phyloP scores from a whole-genome alignment of 2,113 vertebrate genomes.

The Xenopus tropicalis region DNA sequence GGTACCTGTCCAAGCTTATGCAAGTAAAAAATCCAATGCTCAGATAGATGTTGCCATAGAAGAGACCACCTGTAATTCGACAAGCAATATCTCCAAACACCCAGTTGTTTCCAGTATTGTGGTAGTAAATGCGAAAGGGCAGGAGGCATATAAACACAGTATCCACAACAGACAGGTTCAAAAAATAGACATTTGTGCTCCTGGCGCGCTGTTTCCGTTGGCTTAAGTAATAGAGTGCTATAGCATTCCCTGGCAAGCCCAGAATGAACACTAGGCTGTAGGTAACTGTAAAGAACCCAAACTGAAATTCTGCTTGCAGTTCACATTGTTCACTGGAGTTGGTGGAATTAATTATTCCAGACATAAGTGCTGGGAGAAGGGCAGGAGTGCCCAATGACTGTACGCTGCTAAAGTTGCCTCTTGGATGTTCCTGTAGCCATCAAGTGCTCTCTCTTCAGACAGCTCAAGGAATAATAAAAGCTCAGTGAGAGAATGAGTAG shows the following conservation, averaged over 20 bases:
- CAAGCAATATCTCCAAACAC: slow-evolving; percentile 65
- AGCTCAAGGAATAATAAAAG: not conserved
- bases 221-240: slow-evolving; percentile 62
- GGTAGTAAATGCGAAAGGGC: slow-evolving; percentile 77
- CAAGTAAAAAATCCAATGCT: slow-evolving; percentile 76
- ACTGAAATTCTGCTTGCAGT: slow-evolving; percentile 66
- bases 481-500: not conserved
- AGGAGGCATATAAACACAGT: slow-evolving; percentile 63
- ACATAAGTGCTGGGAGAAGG: not conserved
- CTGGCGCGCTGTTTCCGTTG: slow-evolving; percentile 48
- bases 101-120: slow-evolving; percentile 68
- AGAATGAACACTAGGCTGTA: slow-evolving; percentile 66
- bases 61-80: slow-evolving; percentile 59
- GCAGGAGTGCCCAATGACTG: not conserved
- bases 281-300: slow-evolving; percentile 59
- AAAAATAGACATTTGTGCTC: slow-evolving; percentile 64
- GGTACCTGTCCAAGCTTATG: slow-evolving; percentile 71
- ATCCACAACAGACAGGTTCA: slow-evolving; percentile 71
- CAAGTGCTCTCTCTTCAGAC: not conserved
- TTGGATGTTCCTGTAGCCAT: not conserved
- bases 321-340: not conserved
- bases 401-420: not conserved
- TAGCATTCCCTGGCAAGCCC: slow-evolving; percentile 68
- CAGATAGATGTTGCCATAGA: slow-evolving; percentile 68
- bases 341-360: not conserved